Evolutionary conservation across 2,797 vertebrate species (phyloP).

Genomic region (Falco peregrinus): DNA sequence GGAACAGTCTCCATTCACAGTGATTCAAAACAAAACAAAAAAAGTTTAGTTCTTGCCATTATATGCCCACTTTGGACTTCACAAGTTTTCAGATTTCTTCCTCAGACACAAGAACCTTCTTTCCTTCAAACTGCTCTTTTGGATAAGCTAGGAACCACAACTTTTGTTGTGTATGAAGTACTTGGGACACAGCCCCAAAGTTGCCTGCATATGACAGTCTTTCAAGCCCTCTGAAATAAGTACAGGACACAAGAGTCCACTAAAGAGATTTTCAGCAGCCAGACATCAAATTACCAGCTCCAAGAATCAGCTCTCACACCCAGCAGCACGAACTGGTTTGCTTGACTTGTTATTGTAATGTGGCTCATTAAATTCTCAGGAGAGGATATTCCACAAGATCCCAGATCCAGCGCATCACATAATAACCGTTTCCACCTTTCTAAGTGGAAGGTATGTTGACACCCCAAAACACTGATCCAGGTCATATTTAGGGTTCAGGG

Average conservation of each 20-base stretch:
- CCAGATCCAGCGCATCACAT: neutral
- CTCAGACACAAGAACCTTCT: neutral
- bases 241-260: neutral
- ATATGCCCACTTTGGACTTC: neutral
- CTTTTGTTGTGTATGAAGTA: neutral
- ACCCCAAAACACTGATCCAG: neutral
- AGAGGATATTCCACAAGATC: constrained; percentile 24
- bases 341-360: constrained; percentile 35
- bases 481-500: neutral
- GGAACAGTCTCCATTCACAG: neutral
- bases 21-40: neutral
- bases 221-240: neutral
- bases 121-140: neutral
- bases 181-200: too few species aligned
- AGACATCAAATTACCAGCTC: constrained; percentile 47
- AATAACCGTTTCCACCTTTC: constrained; percentile 54
- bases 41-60: neutral
- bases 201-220: neutral
- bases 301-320: constrained; percentile 47
- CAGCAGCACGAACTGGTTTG: constrained; percentile 43
- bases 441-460: neutral
- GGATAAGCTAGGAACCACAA: neutral
- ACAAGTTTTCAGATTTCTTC: neutral
- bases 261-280: constrained; percentile 12
- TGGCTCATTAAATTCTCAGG: constrained; percentile 41